Percentiles rank a stretch among this genome's conserved stretches.
phyloP scores from a whole-genome alignment of 2,797 vertebrate genomes.

The Cossypha polioptera region DNA sequence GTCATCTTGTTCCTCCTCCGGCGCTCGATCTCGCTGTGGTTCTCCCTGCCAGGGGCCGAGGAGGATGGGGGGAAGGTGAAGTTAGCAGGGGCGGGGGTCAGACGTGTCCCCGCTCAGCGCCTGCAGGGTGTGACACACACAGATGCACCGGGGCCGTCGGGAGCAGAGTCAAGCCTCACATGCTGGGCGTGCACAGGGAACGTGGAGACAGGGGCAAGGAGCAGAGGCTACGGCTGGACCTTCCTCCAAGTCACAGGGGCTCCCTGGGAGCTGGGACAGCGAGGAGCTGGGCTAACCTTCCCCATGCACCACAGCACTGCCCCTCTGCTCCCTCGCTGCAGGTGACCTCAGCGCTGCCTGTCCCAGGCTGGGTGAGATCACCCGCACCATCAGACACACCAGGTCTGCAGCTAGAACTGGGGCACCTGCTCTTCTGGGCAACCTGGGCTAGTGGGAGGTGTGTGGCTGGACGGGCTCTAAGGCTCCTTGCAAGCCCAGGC shows the following conservation, averaged over 20 bases:
- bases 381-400: neutral
- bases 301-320: neutral
- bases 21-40: constrained; percentile 97
- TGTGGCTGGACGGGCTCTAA: neutral
- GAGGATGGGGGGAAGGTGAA: neutral
- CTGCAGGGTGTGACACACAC: neutral
- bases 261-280: neutral
- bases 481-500: neutral
- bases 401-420: neutral
- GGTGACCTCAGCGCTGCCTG: neutral
- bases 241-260: neutral
- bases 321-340: neutral
- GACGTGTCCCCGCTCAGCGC: neutral
- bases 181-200: constrained; percentile 64
- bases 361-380: fast-evolving
- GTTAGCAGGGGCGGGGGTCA: neutral
- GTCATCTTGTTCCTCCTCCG: constrained; percentile 98
- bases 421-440: neutral
- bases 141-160: neutral
- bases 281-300: neutral
- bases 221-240: neutral
- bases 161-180: constrained; percentile 31
- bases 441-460: neutral
- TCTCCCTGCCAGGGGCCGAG: constrained; percentile 81
- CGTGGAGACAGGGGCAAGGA: neutral